These are phyloP conservation scores for Stylophora pistillata DNA, from an alignment of 64 coral and sea anemone species.

Conservation along the genomic window DNA sequence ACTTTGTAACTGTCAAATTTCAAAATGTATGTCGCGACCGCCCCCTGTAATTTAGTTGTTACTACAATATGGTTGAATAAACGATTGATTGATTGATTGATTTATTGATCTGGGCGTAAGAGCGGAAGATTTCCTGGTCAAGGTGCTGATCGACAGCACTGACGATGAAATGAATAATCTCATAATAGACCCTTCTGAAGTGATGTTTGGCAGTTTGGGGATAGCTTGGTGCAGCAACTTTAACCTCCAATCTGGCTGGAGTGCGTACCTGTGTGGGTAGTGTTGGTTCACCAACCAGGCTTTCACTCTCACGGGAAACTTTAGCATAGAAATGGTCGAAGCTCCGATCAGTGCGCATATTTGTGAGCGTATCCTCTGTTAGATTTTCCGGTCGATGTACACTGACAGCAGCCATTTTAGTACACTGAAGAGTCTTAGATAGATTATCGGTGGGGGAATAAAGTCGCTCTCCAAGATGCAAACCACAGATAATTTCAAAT, in stretches of 20 bases:
- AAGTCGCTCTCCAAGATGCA: constrained; percentile 58
- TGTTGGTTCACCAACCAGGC: constrained; percentile 15
- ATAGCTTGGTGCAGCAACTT: constrained; percentile 20
- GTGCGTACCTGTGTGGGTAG: constrained; percentile 11
- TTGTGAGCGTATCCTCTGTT: constrained; percentile 33
- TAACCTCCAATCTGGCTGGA: constrained; percentile 25
- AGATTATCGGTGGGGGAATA: constrained; percentile 66
- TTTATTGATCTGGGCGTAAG: constrained; percentile 33
- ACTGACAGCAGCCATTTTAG: constrained; percentile 70
- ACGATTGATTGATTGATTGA: no score
- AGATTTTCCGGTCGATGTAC: constrained; percentile 56
- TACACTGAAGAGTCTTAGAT: constrained; percentile 47
- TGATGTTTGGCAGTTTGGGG: constrained; percentile 24
- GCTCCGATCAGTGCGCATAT: constrained; percentile 48
- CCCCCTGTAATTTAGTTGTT: no score
- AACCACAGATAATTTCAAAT: constrained; percentile 67
- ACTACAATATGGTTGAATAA: no score
- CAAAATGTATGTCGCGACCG: no score
- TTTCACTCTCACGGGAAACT: constrained; percentile 13
- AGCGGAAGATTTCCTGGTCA: constrained; percentile 12
- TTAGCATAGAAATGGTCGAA: constrained; percentile 55
- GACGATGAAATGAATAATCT: constrained; percentile 28
- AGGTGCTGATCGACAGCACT: constrained; percentile 40
- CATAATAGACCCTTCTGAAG: constrained; percentile 38
- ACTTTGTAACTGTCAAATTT: no score